Conservation (phyloP, 2,797 vertebrate genomes). For the Spinibarbus caldwelli region DNA sequence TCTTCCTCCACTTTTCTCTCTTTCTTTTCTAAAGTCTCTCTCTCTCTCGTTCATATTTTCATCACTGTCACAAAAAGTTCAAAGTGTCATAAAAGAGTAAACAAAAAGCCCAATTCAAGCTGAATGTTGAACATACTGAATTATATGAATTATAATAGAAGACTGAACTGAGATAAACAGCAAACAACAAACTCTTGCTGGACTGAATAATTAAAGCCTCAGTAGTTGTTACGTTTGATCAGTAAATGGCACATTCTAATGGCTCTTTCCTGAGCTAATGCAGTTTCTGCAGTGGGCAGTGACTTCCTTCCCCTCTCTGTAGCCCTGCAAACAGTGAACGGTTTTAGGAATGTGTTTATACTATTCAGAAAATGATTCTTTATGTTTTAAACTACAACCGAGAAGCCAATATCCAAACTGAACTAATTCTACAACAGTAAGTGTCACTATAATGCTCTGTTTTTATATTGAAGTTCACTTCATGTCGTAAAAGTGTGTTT, state of each 20-base stretch:
- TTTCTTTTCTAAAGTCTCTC: neutral
- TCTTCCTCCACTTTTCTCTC: neutral
- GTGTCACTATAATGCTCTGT: slow-evolving; percentile 16
- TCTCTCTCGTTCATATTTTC: neutral
- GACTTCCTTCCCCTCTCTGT: slow-evolving; percentile 61
- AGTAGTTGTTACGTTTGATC: neutral
- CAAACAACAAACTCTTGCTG: neutral
- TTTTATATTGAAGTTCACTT: neutral
- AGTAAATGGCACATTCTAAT: slow-evolving; percentile 24
- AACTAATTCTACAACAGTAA: slow-evolving; percentile 45
- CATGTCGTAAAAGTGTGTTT: neutral
- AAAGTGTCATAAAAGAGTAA: neutral
- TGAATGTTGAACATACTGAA: neutral
- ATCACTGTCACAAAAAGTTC: neutral
- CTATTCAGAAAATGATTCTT: neutral
- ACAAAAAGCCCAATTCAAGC: neutral
- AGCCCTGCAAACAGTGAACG: slow-evolving; percentile 11
- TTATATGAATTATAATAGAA: neutral
- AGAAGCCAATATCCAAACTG: neutral
- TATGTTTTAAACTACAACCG: neutral
- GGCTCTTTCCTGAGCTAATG: slow-evolving; percentile 33
- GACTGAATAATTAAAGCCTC: neutral
- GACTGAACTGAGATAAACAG: neutral
- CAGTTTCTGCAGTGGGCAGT: slow-evolving; percentile 43
- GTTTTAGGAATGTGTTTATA: slow-evolving; percentile 18